Evolutionary conservation across 1,140 invertebrate species (phyloP).

Genomic region (Steinernema feltiae): DNA sequence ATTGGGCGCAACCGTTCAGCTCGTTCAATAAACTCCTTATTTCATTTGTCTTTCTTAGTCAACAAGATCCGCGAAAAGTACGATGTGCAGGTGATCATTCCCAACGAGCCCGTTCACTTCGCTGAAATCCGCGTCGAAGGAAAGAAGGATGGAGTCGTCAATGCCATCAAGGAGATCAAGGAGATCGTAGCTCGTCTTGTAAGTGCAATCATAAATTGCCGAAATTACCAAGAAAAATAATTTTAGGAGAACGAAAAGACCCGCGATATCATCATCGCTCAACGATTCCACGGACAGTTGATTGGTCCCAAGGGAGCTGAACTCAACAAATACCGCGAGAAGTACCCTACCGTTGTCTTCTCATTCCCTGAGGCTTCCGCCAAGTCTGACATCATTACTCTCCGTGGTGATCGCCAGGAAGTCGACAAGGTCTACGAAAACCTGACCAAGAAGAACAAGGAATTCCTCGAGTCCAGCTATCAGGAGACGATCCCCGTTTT

Average conservation of each 20-base stretch:
- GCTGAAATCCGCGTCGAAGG: conserved; percentile 88
- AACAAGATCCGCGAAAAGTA: conserved; percentile 48
- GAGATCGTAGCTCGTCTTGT: conserved; percentile 59
- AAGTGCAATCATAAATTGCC: no score
- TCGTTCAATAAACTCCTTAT: conserved; percentile 31
- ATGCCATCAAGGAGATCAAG: conserved; percentile 67
- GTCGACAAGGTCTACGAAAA: conserved; percentile 87
- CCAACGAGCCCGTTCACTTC: conserved; percentile 58
- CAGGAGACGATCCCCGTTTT: conserved; percentile 82
- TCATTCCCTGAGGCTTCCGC: conserved; percentile 80
- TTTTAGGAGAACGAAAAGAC: conserved; percentile 82
- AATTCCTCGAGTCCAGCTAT: conserved; percentile 80
- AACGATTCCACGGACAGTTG: conserved; percentile 81
- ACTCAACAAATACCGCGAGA: conserved; percentile 83
- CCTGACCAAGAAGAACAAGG: conserved; percentile 77
- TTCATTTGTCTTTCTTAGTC: conserved; percentile 61
- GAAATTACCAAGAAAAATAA: not conserved
- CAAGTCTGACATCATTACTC: conserved; percentile 83
- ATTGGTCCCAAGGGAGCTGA: conserved; percentile 88
- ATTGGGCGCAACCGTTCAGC: conserved; percentile 89
- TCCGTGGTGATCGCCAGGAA: conserved; percentile 80
- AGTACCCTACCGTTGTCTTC: conserved; percentile 86
- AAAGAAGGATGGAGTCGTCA: conserved; percentile 73
- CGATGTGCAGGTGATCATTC: conserved; percentile 31
- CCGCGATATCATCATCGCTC: conserved; percentile 87